A percentile compares a stretch with the other conserved stretches of the same genome.
These are phyloP conservation scores for Hesperia comma DNA, from an alignment of 2,888 invertebrate genomes.

Conservation along the genomic window DNA sequence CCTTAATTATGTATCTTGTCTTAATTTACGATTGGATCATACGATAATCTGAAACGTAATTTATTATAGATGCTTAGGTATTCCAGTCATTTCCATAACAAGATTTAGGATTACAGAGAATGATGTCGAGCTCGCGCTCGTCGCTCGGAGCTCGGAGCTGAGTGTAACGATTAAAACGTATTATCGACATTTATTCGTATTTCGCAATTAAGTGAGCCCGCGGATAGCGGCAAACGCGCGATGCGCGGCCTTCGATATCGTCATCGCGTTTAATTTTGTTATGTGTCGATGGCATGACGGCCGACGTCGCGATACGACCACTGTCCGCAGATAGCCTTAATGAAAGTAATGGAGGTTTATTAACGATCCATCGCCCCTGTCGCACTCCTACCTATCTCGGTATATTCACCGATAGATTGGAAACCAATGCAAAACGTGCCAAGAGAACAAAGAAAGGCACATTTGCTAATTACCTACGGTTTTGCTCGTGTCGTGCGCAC, in stretches of 20 bases:
- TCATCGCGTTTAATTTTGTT: conserved; percentile 80
- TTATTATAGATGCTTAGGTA: conserved; percentile 82
- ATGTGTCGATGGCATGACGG: conserved; percentile 78
- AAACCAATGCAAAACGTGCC: conserved; percentile 74
- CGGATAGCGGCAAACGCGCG: conserved; percentile 54
- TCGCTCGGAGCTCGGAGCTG: conserved; percentile 57
- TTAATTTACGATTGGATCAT: conserved; percentile 85
- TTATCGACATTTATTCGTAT: conserved; percentile 79
- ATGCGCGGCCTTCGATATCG: conserved; percentile 77
- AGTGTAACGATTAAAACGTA: conserved; percentile 72
- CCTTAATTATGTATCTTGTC: conserved; percentile 85
- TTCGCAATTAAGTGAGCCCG: conserved; percentile 77
- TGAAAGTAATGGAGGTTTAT: conserved; percentile 83
- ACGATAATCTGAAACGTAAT: conserved; percentile 82
- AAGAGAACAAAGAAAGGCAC: conserved; percentile 83
- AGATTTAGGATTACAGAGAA: conserved; percentile 79
- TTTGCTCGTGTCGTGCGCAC: conserved; percentile 83
- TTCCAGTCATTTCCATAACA: conserved; percentile 80
- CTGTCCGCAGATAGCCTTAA: conserved; percentile 80
- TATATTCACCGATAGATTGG: conserved; percentile 73
- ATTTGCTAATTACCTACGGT: conserved; percentile 81
- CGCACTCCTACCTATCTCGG: conserved; percentile 63
- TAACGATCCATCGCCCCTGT: conserved; percentile 74
- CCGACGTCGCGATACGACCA: conserved; percentile 78
- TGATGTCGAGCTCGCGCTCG: conserved; percentile 64